phyloP scores from a whole-genome alignment of 2,888 invertebrate species.

The Tubulanus polymorphus region DNA sequence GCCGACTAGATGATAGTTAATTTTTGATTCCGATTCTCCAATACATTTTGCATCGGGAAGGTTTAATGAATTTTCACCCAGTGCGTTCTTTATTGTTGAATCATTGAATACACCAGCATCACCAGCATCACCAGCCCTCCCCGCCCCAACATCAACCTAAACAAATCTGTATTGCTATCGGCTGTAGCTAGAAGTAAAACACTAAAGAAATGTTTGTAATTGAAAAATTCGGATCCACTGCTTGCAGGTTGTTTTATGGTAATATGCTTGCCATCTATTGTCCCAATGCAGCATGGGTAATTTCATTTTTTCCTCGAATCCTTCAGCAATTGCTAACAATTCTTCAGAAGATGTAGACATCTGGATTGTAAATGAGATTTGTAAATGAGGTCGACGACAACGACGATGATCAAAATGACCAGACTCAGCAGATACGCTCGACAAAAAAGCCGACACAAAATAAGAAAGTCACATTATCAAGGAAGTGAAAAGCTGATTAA shows the following conservation, averaged over 20 bases:
- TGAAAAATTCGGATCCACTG: conserved; percentile 11
- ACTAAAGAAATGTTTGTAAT: conserved; percentile 17
- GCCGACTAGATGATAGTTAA: conserved; percentile 9
- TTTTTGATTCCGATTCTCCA: background rate
- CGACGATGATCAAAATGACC: too few species aligned
- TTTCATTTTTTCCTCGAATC: conserved; percentile 19
- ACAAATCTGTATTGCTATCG: conserved; percentile 14
- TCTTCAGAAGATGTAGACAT: conserved; percentile 14
- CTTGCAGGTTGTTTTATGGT: conserved; percentile 9
- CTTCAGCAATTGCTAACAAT: conserved; percentile 12
- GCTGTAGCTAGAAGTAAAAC: conserved; percentile 7
- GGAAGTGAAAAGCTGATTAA: too few species aligned
- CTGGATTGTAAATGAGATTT: too few species aligned
- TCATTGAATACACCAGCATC: conserved; percentile 15
- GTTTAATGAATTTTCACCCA: conserved; percentile 9
- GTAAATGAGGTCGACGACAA: too few species aligned
- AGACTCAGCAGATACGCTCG: too few species aligned
- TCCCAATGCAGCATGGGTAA: conserved; percentile 13
- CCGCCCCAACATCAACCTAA: conserved; percentile 15
- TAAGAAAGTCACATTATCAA: too few species aligned
- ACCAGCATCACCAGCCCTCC: conserved; percentile 12
- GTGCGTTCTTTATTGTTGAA: conserved; percentile 6
- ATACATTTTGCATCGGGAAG: conserved; percentile 4
- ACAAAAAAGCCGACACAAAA: too few species aligned
- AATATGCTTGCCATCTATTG: conserved; percentile 19